Percentiles rank a stretch among this genome's conserved stretches.
Conservation (phyloP, 2,113 vertebrate genomes). For the Lutjanus erythropterus region DNA sequence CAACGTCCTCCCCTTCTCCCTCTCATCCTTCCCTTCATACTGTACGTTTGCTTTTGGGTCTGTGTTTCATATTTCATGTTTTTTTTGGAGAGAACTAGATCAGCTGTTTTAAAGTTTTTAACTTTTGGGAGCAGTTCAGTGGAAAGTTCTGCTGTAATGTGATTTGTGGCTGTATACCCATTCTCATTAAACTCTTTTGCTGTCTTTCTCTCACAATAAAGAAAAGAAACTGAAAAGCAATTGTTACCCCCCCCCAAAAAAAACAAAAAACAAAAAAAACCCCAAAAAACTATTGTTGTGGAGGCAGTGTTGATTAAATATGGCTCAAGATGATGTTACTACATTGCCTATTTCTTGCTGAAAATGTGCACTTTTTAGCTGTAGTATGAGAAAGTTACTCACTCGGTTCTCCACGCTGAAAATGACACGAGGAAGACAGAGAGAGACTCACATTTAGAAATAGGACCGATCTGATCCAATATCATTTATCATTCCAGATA, state of each 20-base stretch:
- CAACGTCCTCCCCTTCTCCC: conserved; percentile 12
- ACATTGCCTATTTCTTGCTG: no score
- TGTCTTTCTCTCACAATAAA: neutral
- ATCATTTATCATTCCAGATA: no score
- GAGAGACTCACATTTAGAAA: no score
- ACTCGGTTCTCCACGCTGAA: no score
- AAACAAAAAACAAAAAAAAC: no score
- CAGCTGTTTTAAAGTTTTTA: conserved; percentile 47
- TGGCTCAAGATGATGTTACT: no score
- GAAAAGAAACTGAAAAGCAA: neutral
- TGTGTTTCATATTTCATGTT: conserved; percentile 44
- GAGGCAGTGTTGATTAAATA: no score
- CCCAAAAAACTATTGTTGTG: no score
- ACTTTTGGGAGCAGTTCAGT: conserved; percentile 9
- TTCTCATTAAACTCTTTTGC: neutral
- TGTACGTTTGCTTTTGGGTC: conserved; percentile 17
- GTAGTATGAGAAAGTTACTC: no score
- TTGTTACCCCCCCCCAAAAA: neutral
- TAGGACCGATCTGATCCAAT: no score
- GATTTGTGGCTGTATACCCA: conserved; percentile 26
- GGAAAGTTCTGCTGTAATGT: conserved; percentile 23
- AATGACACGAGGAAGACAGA: no score
- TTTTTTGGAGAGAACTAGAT: conserved; percentile 37
- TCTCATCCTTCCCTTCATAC: neutral
- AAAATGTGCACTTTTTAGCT: no score